These are phyloP conservation scores for Micrasema longulum DNA, from an alignment of 1,140 invertebrate species.

Conservation along the genomic window DNA sequence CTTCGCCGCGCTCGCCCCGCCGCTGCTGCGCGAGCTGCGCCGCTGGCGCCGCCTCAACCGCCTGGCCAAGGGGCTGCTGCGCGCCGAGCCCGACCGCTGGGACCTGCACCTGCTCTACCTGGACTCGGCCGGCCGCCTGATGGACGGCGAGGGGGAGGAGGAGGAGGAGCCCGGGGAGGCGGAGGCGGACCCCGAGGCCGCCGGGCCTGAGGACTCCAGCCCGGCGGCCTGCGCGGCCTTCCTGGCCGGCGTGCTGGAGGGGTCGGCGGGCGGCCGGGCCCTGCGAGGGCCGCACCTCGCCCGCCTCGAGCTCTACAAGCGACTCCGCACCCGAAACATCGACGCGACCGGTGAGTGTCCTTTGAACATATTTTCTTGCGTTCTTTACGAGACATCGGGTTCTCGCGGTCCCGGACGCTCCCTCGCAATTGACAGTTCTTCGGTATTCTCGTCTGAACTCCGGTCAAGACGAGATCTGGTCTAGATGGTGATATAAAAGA, in stretches of 20 bases:
- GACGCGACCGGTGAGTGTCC: conserved; percentile 60
- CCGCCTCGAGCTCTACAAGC: conserved; percentile 79
- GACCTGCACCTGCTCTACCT: conserved; percentile 80
- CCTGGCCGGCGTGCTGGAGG: conserved; percentile 67
- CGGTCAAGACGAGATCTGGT: no score
- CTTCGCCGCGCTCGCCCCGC: conserved; percentile 76
- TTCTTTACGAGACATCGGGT: no score
- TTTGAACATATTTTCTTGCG: no score
- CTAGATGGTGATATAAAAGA: no score
- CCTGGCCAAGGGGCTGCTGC: conserved; percentile 76
- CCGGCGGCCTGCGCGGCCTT: conserved; percentile 77
- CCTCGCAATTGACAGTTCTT: no score
- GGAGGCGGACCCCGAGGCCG: conserved; percentile 33
- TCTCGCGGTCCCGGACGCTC: no score
- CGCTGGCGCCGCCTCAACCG: conserved; percentile 79
- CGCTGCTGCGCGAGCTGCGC: conserved; percentile 79
- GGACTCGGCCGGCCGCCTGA: conserved; percentile 73
- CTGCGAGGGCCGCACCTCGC: conserved; percentile 85
- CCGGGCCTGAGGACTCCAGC: conserved; percentile 62
- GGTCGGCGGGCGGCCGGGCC: conserved; percentile 63
- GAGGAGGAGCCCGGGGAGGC: neutral
- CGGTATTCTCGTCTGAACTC: no score
- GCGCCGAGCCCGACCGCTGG: conserved; percentile 82
- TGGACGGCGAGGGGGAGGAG: conserved; percentile 54
- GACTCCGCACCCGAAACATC: conserved; percentile 68